Evolutionary conservation across 2,888 invertebrate species (phyloP).

Genomic region (Cabera pusaria): DNA sequence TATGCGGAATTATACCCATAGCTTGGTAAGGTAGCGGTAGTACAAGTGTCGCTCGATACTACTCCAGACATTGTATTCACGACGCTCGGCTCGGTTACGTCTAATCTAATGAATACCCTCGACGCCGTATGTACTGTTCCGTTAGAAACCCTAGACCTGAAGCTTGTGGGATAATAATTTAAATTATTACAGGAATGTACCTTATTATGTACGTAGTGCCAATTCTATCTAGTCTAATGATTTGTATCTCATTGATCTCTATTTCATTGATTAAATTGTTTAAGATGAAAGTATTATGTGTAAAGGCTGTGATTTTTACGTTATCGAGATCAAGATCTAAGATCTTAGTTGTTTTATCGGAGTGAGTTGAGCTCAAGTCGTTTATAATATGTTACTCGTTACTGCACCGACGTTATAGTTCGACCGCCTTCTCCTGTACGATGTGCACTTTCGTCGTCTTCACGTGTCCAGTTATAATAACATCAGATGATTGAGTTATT

Average conservation of each 20-base stretch:
- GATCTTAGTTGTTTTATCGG: constrained; percentile 49
- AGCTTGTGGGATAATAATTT: constrained; percentile 41
- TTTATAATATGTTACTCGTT: constrained; percentile 25
- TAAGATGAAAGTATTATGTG: constrained; percentile 54
- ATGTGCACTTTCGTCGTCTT: no score
- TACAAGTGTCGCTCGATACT: constrained; percentile 53
- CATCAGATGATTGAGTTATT: no score
- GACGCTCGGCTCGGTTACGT: constrained; percentile 35
- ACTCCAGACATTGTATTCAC: constrained; percentile 34
- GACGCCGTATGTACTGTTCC: constrained; percentile 20
- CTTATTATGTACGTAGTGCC: constrained; percentile 49
- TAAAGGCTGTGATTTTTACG: constrained; percentile 78
- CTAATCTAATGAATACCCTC: constrained; percentile 9
- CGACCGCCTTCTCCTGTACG: constrained; percentile 10
- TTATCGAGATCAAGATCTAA: constrained; percentile 64
- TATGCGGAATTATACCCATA: constrained; percentile 60
- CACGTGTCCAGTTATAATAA: no score
- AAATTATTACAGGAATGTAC: constrained; percentile 37
- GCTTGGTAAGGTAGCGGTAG: constrained; percentile 67
- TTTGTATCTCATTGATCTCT: constrained; percentile 36
- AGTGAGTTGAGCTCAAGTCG: constrained; percentile 41
- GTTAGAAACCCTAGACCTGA: constrained; percentile 37
- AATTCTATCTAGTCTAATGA: constrained; percentile 51
- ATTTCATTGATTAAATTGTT: constrained; percentile 30
- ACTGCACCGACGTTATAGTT: constrained; percentile 5